Conservation (phyloP, 2,797 vertebrate genomes). For the Coreius guichenoti region DNA sequence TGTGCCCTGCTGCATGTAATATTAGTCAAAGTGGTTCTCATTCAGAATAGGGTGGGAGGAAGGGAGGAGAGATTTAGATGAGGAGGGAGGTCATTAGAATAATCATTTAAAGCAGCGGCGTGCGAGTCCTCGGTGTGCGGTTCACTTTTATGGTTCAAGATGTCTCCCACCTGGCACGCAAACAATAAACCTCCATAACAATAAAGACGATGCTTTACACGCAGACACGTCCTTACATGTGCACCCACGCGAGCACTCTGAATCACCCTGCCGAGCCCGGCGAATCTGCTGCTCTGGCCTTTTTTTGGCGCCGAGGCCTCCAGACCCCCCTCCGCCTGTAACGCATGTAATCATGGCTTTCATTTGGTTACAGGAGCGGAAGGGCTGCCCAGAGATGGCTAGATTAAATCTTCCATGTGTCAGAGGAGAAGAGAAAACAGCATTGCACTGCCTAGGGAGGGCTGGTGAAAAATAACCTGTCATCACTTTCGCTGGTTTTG, state of each 20-base stretch:
- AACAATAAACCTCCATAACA: constrained; percentile 69
- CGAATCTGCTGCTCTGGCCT: constrained; percentile 56
- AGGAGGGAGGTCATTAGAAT: constrained; percentile 58
- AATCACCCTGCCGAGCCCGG: constrained; percentile 53
- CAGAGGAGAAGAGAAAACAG: constrained; percentile 78
- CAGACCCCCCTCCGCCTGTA: constrained; percentile 54
- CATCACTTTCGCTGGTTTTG: constrained; percentile 73
- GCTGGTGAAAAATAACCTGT: constrained; percentile 85
- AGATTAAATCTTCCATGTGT: constrained; percentile 81
- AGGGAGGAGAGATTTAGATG: constrained; percentile 44
- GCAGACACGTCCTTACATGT: constrained; percentile 26
- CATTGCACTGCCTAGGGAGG: constrained; percentile 76
- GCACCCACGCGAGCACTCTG: constrained; percentile 45
- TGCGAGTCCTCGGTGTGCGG: constrained; percentile 61
- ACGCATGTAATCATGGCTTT: constrained; percentile 77
- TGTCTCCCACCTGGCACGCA: constrained; percentile 61
- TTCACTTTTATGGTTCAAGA: constrained; percentile 70
- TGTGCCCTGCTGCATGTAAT: constrained; percentile 18
- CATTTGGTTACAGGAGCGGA: constrained; percentile 79
- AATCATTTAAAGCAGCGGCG: constrained; percentile 64
- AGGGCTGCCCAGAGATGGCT: constrained; percentile 75
- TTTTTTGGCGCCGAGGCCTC: constrained; percentile 39
- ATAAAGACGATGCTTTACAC: constrained; percentile 63
- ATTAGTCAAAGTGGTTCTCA: constrained; percentile 10
- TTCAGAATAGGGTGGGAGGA: background rate